Base-by-base conservation (phyloP, 2,888 invertebrate genomes). In the Branchellion lobata region DNA sequence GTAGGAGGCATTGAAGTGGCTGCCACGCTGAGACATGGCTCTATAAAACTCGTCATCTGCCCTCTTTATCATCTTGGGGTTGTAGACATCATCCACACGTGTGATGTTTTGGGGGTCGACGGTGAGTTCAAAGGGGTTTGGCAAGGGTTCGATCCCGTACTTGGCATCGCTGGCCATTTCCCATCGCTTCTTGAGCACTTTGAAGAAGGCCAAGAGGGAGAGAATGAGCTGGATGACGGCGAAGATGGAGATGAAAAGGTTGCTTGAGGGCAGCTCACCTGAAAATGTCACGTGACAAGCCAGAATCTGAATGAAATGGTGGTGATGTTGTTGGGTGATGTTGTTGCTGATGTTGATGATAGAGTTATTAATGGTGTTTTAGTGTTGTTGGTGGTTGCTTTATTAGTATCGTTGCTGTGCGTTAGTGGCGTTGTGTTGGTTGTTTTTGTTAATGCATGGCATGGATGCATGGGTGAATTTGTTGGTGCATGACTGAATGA, bases 71-170 rank as follows among this genome's bases (percentile, higher is more conserved):
- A 40, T 14, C n/a, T 14, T 57, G 61, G 21, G 24, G 21, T 57
- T 57, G 24, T n/a, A 3, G 21, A 18, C 8, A 14, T n/a, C 61
- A 14, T 57, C 11, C 3, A 57, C 61, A n/a, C 21, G 21, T 8
- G 61, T 5, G 61, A 57, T 57, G 24, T 57, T 57, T n/a, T 24
- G 8, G 21, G 61, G 61, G 61, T 57, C 21, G 61, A 57, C 21
- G 24, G 61, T 57, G 3, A 57, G 61, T 8, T 8, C 61, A n/a
- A 57, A 57, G 21, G 61, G 61, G 24, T 57, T n/a, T 24, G 61
- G 61, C 14, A 57, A n/a, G 24, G 61, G 61, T 57, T 57, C 61
- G 61, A 57, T n/a, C 3, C 61, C 61, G 61, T 57, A 57, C n/a
- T 57, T 57, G 14, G 21, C 3, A n/a, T 57, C 61, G 24, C 24